phyloP scores from a whole-genome alignment of 2,888 invertebrate species.

The Pseudeuparius sepicola region DNA sequence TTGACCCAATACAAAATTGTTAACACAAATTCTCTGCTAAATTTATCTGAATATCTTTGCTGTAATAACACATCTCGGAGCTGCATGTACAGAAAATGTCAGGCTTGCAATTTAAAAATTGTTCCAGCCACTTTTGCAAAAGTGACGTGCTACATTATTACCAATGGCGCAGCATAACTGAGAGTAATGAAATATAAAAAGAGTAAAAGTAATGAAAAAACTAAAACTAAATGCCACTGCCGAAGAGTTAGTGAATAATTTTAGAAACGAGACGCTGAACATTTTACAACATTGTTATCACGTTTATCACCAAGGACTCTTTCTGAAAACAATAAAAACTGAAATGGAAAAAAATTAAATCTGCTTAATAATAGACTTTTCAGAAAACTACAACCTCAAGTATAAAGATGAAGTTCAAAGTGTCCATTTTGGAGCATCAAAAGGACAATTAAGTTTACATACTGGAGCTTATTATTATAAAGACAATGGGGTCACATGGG shows the following conservation, averaged over 20 bases:
- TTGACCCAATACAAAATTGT: neutral
- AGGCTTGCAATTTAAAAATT: constrained; percentile 1
- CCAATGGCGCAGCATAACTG: neutral
- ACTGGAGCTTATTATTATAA: constrained; percentile 5
- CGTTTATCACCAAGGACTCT: constrained; percentile 2
- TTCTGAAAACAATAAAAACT: constrained; percentile 1
- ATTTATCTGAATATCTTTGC: constrained; percentile 1
- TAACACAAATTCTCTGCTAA: constrained; percentile 1
- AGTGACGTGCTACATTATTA: constrained; percentile 3
- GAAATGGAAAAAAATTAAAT: constrained; percentile 6
- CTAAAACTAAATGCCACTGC: constrained; percentile 1
- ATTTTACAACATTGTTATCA: constrained; percentile 2
- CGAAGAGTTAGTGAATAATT: constrained; percentile 1
- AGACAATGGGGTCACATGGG: neutral
- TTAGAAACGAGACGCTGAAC: neutral
- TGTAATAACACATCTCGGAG: constrained; percentile 3
- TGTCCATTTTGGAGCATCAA: constrained; percentile 8
- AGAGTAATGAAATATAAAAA: constrained; percentile 1
- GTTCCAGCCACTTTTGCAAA: neutral
- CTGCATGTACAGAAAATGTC: constrained; percentile 3
- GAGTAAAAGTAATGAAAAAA: constrained; percentile 1
- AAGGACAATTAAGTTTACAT: constrained; percentile 5
- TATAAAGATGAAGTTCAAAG: constrained; percentile 9
- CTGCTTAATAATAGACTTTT: constrained; percentile 6
- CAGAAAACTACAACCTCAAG: constrained; percentile 7